These are phyloP conservation scores for Mythimna pallens DNA, from an alignment of 2,888 invertebrate species.

Conservation along the genomic window DNA sequence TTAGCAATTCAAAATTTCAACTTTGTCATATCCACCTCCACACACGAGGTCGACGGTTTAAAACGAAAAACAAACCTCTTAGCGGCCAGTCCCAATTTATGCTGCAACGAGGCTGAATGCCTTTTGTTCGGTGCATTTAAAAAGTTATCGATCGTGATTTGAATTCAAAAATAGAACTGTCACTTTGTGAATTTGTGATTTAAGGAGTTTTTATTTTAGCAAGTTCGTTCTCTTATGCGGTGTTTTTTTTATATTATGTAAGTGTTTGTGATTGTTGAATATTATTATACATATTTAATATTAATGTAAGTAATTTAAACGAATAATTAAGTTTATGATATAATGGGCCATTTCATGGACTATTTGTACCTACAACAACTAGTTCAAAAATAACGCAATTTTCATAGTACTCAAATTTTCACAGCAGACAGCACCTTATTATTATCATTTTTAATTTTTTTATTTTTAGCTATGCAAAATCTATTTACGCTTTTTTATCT, in stretches of 20 bases:
- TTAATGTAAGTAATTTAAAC: background rate
- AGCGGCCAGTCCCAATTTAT: conserved; percentile 75
- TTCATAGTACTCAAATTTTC: too few relatives aligned
- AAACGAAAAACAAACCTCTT: conserved; percentile 72
- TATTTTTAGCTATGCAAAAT: too few relatives aligned
- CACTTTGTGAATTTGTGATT: conserved; percentile 56
- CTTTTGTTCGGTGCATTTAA: conserved; percentile 58
- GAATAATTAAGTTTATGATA: background rate
- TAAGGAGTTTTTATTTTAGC: conserved; percentile 35
- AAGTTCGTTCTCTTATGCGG: conserved; percentile 50
- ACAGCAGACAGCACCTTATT: too few relatives aligned
- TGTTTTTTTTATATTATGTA: conserved; percentile 48
- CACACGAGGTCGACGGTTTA: conserved; percentile 71
- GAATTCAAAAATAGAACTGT: conserved; percentile 51
- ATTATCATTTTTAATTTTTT: too few relatives aligned
- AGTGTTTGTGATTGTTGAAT: conserved; percentile 25
- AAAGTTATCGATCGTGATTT: conserved; percentile 49
- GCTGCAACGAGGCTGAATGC: conserved; percentile 62
- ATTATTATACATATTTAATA: conserved; percentile 1
- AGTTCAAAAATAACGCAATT: too few relatives aligned
- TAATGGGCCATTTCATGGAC: too few relatives aligned
- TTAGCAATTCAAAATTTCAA: conserved; percentile 34
- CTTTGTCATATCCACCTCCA: conserved; percentile 68
- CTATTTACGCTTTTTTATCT: too few relatives aligned
- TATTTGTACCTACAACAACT: too few relatives aligned